Evolutionary conservation across 1,140 invertebrate species (phyloP), one percentile per base, ranked within the genome.

Genomic region (Myzus persicae): DNA sequence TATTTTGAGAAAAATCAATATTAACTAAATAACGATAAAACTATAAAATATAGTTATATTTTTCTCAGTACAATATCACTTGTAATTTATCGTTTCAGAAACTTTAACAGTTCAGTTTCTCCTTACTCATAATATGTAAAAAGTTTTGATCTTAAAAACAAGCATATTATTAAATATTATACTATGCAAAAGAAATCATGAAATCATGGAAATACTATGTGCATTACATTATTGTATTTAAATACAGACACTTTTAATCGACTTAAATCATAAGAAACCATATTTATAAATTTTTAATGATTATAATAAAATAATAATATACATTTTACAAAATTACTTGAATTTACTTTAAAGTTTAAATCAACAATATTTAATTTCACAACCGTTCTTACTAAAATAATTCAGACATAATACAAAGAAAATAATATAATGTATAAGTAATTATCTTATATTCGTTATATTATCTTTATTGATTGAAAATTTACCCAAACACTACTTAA

Each of bases 81-180:
- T 82, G 36, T 38, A 82, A 82, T 76, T 76, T 82, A 82, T 22
- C 22, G 36, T 82, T 82, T 40, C 36, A 40, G 36, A 82, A 82
- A 82, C 81, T 82, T 82, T 40, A 82, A 38, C 20, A 9, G 81
- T 82, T 40, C 81, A 24, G 81, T 82, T 82, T 7, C 9, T n/a
- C 14, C 14, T 76, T 76, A 76, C 59, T 82, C 20, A 81, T 22
- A 81, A 36, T 38, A 20, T 40, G 38, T 82, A 82, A 82, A n/a
- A 76, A 76, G 59, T 76, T 76, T 76, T 4, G 22, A n/a, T 76
- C 14, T 76, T n/a, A 76, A 76, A n/a, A 54, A 67, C 5, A 76
- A n/a, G 59, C 31, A 76, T 76, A 76, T 67, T 67, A 67, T 76
- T 36, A 76, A 76, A 76, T 76, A 76, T 76, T 76, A 76, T 76